phyloP scores from a whole-genome alignment of 2,113 vertebrate species.

The Prietella phreatophila region DNA sequence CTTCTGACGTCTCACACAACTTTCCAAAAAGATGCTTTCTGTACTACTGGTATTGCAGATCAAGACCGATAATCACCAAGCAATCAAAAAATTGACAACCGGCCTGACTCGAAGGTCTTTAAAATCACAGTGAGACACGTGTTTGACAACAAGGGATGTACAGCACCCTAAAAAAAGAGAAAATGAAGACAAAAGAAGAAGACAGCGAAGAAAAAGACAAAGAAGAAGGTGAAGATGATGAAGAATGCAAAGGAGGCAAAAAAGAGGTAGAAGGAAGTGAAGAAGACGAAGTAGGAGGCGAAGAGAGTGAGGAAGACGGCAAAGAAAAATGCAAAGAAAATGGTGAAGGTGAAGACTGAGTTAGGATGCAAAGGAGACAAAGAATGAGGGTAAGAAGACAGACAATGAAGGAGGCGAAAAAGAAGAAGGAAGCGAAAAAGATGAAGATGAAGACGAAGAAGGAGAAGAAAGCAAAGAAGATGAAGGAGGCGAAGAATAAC shows the following conservation, averaged over 20 bases:
- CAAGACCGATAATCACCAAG: not conserved
- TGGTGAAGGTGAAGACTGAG: no score
- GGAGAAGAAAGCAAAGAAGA: not conserved
- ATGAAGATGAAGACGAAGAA: not conserved
- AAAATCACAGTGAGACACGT: not conserved
- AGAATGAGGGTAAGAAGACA: no score
- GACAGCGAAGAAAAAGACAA: not conserved
- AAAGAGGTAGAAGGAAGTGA: no score
- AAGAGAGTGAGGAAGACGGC: no score
- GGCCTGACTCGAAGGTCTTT: not conserved
- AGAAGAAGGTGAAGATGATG: not conserved
- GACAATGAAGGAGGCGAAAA: no score
- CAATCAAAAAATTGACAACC: not conserved
- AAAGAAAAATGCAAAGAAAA: no score
- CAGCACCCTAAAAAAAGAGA: not conserved
- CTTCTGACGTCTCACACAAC: not conserved
- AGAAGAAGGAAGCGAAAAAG: no score
- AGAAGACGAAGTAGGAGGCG: no score
- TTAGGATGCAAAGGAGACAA: no score
- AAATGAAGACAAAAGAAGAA: not conserved
- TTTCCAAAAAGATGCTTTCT: not conserved
- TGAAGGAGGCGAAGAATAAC: not conserved
- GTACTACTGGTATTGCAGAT: not conserved
- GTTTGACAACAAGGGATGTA: not conserved
- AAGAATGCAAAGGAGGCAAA: no score